Conservation (phyloP, 2,888 invertebrate species). For the Conistra vaccinii region DNA sequence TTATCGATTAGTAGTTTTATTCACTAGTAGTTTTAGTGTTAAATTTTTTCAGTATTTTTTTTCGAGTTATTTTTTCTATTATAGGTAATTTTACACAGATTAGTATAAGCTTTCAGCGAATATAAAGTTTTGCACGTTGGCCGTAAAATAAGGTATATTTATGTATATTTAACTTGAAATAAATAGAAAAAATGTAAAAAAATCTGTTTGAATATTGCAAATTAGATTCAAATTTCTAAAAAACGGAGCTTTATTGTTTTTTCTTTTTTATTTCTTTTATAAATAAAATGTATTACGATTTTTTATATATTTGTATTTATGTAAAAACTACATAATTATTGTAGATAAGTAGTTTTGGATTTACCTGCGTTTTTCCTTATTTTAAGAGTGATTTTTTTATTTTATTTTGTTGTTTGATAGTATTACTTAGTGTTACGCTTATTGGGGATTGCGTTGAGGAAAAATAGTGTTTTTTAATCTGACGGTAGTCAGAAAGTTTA, state of each 20-base stretch:
- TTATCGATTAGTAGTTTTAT: conserved; percentile 77
- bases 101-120: conserved; percentile 81
- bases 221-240: conserved; percentile 77
- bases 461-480: conserved; percentile 38
- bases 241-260: conserved; percentile 81
- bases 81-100: conserved; percentile 76
- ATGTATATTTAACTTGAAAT: conserved; percentile 77
- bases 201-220: conserved; percentile 71
- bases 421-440: conserved; percentile 69
- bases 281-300: conserved; percentile 73
- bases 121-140: conserved; percentile 82
- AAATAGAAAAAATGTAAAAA: conserved; percentile 71
- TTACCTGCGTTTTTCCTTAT: conserved; percentile 77
- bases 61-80: conserved; percentile 70
- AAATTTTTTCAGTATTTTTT: conserved; percentile 82
- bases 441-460: conserved; percentile 54
- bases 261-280: conserved; percentile 66
- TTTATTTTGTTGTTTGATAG: conserved; percentile 74
- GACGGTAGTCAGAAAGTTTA: conserved; percentile 37
- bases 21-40: conserved; percentile 75
- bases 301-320: conserved; percentile 83
- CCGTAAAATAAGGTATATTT: conserved; percentile 79
- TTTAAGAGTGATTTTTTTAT: conserved; percentile 74
- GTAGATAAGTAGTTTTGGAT: conserved; percentile 80
- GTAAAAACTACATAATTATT: conserved; percentile 74